phyloP scores from a whole-genome alignment of 2,888 invertebrate species.

The Aleiodes testaceus region DNA sequence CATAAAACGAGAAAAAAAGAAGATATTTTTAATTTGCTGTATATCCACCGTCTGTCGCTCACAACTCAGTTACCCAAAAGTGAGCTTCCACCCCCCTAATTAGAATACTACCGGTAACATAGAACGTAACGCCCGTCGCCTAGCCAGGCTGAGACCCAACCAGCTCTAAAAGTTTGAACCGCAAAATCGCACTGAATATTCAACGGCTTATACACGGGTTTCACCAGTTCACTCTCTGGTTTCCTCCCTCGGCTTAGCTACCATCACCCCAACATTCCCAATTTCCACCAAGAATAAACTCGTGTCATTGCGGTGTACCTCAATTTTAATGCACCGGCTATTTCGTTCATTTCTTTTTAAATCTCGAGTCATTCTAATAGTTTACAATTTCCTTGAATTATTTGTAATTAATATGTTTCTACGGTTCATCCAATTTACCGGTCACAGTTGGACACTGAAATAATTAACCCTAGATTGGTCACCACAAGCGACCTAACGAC shows the following conservation, averaged over 20 bases:
- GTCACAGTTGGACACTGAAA: no score
- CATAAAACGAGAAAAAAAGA: not conserved
- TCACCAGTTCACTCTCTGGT: constrained; percentile 55
- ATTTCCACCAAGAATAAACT: constrained; percentile 7
- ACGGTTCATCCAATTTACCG: no score
- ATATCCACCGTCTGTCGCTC: constrained; percentile 26
- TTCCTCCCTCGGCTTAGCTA: constrained; percentile 32
- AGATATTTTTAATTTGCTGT: not conserved
- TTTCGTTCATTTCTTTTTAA: constrained; percentile 5
- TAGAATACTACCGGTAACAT: constrained; percentile 59
- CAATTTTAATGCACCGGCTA: constrained; percentile 23
- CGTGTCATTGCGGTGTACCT: constrained; percentile 15
- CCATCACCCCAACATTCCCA: constrained; percentile 2
- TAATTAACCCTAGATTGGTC: no score
- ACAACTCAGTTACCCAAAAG: constrained; percentile 27
- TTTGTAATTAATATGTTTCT: not conserved
- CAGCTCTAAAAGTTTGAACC: constrained; percentile 65
- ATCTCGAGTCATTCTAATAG: not conserved
- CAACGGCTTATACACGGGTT: constrained; percentile 68
- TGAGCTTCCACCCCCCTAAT: constrained; percentile 54
- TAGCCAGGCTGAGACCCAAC: constrained; percentile 39
- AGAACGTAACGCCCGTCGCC: constrained; percentile 35
- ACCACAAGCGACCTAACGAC: no score
- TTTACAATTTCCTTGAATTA: no score
- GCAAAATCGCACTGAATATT: constrained; percentile 72